Evolutionary conservation across 2,797 vertebrate species (phyloP).

Genomic region (Varecia variegata): DNA sequence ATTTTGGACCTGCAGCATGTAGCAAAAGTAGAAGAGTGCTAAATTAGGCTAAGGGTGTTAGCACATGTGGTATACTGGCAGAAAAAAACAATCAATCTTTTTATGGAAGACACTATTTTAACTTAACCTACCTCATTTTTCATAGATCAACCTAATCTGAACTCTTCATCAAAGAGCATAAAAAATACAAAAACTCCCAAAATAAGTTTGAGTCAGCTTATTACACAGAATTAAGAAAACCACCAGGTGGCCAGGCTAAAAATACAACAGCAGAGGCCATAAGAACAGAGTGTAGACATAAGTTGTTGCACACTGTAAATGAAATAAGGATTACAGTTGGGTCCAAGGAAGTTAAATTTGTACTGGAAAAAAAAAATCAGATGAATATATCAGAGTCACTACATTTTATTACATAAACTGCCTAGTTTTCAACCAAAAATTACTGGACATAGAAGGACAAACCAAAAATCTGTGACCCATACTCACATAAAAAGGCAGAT

Average conservation of each 20-base stretch:
- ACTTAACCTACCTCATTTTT: background rate
- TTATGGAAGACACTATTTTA: background rate
- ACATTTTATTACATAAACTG: background rate
- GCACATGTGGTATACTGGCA: background rate
- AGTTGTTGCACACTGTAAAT: background rate
- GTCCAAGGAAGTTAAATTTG: background rate
- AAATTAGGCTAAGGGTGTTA: background rate
- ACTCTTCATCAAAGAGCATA: background rate
- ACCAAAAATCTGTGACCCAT: background rate
- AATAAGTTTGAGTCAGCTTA: background rate
- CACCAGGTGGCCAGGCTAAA: background rate
- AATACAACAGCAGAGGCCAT: background rate
- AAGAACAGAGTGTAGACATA: background rate
- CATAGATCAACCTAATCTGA: background rate
- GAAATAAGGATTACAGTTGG: background rate
- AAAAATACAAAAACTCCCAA: background rate
- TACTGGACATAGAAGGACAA: background rate
- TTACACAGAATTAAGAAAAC: background rate
- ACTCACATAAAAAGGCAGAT: background rate
- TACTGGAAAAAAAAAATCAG: background rate
- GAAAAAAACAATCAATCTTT: background rate
- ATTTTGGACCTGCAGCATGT: background rate
- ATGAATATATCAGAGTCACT: background rate
- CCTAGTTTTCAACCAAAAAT: background rate
- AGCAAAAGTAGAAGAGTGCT: background rate